Conservation (phyloP, 2,797 vertebrate species). For the Limnodromus scolopaceus region DNA sequence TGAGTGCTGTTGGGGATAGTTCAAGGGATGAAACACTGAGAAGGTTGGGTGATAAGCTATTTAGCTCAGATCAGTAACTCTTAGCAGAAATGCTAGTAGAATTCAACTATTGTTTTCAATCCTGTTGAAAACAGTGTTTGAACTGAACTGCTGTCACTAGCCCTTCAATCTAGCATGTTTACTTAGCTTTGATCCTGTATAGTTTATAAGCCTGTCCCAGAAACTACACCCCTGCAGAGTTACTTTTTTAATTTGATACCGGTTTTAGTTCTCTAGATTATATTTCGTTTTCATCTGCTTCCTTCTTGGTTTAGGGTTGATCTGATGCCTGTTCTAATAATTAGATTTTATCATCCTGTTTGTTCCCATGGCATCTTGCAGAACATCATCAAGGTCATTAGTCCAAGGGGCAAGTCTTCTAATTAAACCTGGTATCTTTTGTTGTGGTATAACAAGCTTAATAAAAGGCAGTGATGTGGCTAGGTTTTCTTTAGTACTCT, state of each 20-base stretch:
- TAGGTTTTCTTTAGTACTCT: not conserved
- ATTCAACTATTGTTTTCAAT: not conserved
- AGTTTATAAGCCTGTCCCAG: not conserved
- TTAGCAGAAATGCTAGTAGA: not conserved
- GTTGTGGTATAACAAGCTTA: not conserved
- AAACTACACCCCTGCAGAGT: not conserved
- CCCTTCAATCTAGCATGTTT: not conserved
- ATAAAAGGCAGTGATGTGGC: not conserved
- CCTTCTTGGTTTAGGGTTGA: not conserved
- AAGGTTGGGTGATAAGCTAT: not conserved
- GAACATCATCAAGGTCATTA: conserved; percentile 12
- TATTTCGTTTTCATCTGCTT: conserved; percentile 21
- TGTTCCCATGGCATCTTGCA: conserved; percentile 11
- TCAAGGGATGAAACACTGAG: not conserved
- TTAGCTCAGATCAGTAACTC: not conserved
- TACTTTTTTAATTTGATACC: not conserved
- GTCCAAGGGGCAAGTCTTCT: conserved; percentile 23
- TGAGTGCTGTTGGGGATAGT: not conserved
- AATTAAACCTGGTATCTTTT: conserved; percentile 4
- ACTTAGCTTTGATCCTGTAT: conserved; percentile 11
- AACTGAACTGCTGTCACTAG: not conserved
- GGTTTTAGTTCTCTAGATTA: not conserved
- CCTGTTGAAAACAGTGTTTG: not conserved
- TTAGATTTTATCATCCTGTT: conserved; percentile 41
- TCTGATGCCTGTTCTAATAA: not conserved